Conservation (phyloP, 2,113 vertebrate species). For the Tiliqua scincoides region DNA sequence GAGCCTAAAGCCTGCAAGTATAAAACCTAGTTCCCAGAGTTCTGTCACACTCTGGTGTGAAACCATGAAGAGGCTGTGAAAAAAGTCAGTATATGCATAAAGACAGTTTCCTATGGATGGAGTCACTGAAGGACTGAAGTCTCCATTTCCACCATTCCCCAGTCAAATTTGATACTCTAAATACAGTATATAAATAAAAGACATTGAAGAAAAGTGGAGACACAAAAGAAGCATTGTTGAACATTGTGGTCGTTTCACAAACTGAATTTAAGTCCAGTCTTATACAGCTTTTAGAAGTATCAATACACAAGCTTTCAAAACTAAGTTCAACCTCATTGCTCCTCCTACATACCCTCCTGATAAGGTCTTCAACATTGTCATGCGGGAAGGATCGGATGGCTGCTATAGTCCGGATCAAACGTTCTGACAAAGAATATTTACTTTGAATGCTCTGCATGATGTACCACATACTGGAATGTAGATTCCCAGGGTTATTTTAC, state of each 20-base stretch:
- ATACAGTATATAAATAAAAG: background rate
- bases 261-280: background rate
- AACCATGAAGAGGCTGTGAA: too few relatives aligned
- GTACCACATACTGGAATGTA: slow-evolving; percentile 82
- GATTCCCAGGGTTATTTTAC: slow-evolving; percentile 50
- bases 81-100: too few relatives aligned
- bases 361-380: slow-evolving; percentile 95
- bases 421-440: slow-evolving; percentile 95
- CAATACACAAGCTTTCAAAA: background rate
- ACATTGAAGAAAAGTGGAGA: background rate
- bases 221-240: background rate
- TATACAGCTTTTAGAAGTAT: background rate
- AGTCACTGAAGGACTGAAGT: too few relatives aligned
- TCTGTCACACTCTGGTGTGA: background rate
- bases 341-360: slow-evolving; percentile 83
- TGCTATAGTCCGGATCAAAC: slow-evolving; percentile 95
- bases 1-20: too few relatives aligned
- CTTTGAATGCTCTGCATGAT: slow-evolving; percentile 97
- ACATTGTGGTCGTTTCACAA: background rate
- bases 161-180: background rate
- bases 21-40: background rate
- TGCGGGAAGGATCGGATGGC: slow-evolving; percentile 95
- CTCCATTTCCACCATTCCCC: background rate
- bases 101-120: background rate
- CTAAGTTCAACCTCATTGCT: background rate